These are phyloP conservation scores for Myotis findleyi DNA, from an alignment of 2,797 vertebrate genomes.

Conservation along the genomic window DNA sequence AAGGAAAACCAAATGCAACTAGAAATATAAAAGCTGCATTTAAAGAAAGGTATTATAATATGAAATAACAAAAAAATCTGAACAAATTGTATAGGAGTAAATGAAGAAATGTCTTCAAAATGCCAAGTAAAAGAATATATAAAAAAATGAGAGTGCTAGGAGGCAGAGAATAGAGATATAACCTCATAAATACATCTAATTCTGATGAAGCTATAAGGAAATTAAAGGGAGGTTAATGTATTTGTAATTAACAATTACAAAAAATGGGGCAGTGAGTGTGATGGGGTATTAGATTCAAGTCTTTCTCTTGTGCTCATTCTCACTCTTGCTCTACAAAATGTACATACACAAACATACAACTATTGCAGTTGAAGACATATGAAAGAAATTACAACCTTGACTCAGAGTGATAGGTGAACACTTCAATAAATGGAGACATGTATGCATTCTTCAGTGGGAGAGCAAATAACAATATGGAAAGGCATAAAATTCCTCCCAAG, in stretches of 20 bases:
- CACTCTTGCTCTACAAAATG: background rate
- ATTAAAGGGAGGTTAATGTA: background rate
- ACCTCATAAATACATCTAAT: background rate
- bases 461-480: background rate
- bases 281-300: background rate
- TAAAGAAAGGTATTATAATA: background rate
- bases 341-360: background rate
- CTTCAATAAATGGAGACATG: background rate
- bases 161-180: background rate
- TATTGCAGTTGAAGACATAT: background rate
- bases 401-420: background rate
- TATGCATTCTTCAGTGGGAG: background rate
- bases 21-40: background rate
- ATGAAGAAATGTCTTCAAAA: background rate
- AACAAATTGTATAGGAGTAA: background rate
- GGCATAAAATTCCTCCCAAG: background rate
- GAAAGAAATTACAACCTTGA: background rate
- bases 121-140: background rate
- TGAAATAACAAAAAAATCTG: background rate
- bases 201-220: background rate
- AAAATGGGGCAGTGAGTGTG: background rate
- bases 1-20: background rate
- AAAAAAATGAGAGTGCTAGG: background rate
- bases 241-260: slow-evolving; percentile 29
- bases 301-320: background rate